These are phyloP conservation scores for Listronotus bonariensis DNA, from an alignment of 1,140 invertebrate species.

Conservation along the genomic window DNA sequence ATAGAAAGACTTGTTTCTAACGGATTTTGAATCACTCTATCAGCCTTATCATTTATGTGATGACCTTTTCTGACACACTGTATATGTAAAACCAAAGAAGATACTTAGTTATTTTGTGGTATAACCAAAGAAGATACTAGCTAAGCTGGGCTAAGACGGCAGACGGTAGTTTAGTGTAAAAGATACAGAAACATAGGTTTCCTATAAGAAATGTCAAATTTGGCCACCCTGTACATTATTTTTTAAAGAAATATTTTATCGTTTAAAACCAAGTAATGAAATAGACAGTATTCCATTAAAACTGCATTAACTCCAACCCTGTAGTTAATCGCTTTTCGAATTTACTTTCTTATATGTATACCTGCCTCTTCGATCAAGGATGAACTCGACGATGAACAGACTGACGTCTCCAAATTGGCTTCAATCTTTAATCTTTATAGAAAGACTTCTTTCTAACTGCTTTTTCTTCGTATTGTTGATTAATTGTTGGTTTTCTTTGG, in stretches of 20 bases:
- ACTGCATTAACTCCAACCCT: neutral
- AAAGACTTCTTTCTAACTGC: conserved; percentile 36
- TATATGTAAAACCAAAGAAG: too few species aligned
- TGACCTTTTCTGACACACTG: too few species aligned
- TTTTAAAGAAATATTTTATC: conserved; percentile 2
- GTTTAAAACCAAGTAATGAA: neutral
- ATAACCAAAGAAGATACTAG: too few species aligned
- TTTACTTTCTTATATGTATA: conserved; percentile 28
- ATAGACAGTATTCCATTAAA: neutral
- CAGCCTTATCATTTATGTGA: too few species aligned
- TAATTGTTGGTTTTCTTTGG: conserved; percentile 41
- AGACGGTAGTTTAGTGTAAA: too few species aligned
- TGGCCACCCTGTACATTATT: conserved; percentile 41
- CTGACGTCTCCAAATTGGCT: conserved; percentile 42
- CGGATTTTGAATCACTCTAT: too few species aligned
- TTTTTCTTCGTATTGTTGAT: conserved; percentile 42
- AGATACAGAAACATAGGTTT: too few species aligned
- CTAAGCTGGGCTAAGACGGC: too few species aligned
- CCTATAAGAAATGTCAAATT: conserved; percentile 36
- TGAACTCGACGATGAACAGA: conserved; percentile 32
- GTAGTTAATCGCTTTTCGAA: conserved; percentile 5
- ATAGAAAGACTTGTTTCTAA: too few species aligned
- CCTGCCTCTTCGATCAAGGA: conserved; percentile 28
- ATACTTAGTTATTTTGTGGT: too few species aligned
- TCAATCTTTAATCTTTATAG: conserved; percentile 40